Base-by-base conservation (phyloP, 2,797 vertebrate genomes). In the Manis javanica region DNA sequence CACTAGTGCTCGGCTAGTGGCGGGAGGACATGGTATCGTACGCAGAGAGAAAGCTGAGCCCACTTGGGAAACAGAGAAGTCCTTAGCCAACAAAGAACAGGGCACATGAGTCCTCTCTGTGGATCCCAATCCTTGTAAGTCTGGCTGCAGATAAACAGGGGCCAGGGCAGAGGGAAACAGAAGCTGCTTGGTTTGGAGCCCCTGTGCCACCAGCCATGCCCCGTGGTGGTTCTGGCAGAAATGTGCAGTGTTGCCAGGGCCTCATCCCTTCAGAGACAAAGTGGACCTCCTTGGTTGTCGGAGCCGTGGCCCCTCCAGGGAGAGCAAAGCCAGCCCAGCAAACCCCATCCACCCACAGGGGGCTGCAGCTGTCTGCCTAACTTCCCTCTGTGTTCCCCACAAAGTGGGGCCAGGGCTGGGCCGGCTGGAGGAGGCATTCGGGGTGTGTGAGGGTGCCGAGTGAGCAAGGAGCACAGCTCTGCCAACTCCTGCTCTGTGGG, bases 341-440 rank as follows among this genome's bases (percentile, higher is more conserved):
- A 15, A 75, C 96, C 96, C 87, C 42, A 59, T 87, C 90, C 87
- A 90, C 83, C 88, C 64, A 63, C 87, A 10, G 75, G 93, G 96
- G 72, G 51, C 64, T 42, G 0, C n/a, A 90, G 78, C 88, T 29
- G 82, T 92, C 75, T 75, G 55, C 92, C 87, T 93, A 39, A 72
- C 31, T 2, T 91, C 82, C 88, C 88, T 87, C 91, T 96, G 72
- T 37, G 0, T 1, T 82, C 61, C 91, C 94, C 82, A 23, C 51
- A 46, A 88, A 95, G 96, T 89, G 87, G 59, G 96, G 77, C 74
- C 96, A 96, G 82, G 79, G 19, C 71, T 91, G 15, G 37, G 75
- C 77, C 94, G 66, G 72, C 15, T 90, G 94, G 89, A 97, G 97
- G 87, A 75, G 97, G 98, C 96, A 93, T 90, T 91, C 97, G 82